Base-by-base conservation (phyloP, 2,888 invertebrate genomes). In the Agonum fuliginosum region DNA sequence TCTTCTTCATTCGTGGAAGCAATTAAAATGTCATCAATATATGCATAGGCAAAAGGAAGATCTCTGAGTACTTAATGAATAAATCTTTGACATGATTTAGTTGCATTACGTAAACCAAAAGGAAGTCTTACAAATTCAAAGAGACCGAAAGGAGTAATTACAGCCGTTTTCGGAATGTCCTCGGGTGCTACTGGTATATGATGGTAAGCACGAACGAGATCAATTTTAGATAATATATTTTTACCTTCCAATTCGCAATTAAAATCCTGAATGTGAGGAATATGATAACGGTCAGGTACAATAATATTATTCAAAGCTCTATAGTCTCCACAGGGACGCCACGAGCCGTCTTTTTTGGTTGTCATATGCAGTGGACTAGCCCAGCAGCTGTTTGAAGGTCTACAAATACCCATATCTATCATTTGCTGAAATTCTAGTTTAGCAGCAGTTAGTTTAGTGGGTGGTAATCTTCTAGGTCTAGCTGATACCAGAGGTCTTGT, bases 71-170 rank as follows among this genome's bases (percentile, higher is more conserved):
- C 81, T 80, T 81, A 81, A 51, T 86, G 83, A 5, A 87, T 83
- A 37, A 86, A 86, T 3, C 84, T 81, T 73, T 86, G 84, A 79
- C 87, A 84, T 0, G 86, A 85, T 79, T 87, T 87, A 85, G 76
- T 87, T 86, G 87, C 85, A 76, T 87, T 87, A 0, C 85, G 54
- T 0, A 87, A 80, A 0, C 86, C 86, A 17, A 86, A 86, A 4
- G 51, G 19, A 12, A 71, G 27, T 4, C 10, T 17, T 0, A 14
- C 1, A 17, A 48, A 30, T 71, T 71, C 71, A 30, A 71, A 27
- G 19, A 51, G 17, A 14, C 69, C 41, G 19, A 69, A 69, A 0
- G 19, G 41, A 10, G 69, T 69, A 30, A 20, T 83, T 5, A 84
- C 83, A 0, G 84, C 85, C 0, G 85, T 85, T 78, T 86, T 86